These are phyloP conservation scores for Crocallis elinguaria DNA, from an alignment of 2,888 invertebrate species.

Conservation along the genomic window DNA sequence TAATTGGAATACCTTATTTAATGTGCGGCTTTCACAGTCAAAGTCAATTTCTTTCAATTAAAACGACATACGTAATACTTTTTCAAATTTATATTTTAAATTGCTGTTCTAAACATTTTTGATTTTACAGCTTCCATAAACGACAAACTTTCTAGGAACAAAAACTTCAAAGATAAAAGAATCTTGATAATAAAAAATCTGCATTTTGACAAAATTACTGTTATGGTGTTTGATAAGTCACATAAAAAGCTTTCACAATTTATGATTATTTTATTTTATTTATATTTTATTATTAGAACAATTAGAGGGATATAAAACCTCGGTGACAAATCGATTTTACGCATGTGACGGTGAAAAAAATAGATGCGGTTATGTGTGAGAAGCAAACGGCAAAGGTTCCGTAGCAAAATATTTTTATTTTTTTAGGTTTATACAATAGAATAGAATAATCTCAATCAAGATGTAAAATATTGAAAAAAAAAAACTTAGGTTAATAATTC, in stretches of 20 bases:
- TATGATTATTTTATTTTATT: too few species aligned
- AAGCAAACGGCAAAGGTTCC: neutral
- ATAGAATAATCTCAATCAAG: too few species aligned
- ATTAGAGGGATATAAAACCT: slow-evolving; percentile 39
- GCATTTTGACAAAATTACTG: slow-evolving; percentile 17
- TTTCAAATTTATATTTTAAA: slow-evolving; percentile 2
- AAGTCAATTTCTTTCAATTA: slow-evolving; percentile 1
- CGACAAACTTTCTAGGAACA: slow-evolving; percentile 22
- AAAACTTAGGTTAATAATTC: too few species aligned
- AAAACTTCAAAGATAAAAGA: slow-evolving; percentile 12
- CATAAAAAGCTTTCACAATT: slow-evolving; percentile 40
- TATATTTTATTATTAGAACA: slow-evolving; percentile 43
- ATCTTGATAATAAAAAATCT: slow-evolving; percentile 18
- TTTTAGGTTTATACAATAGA: too few species aligned
- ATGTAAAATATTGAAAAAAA: too few species aligned
- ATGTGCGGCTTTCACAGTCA: neutral
- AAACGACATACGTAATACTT: slow-evolving; percentile 5
- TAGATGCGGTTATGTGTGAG: slow-evolving; percentile 8
- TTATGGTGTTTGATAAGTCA: slow-evolving; percentile 31
- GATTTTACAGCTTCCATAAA: slow-evolving; percentile 12
- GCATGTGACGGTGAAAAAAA: slow-evolving; percentile 19
- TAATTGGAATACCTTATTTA: neutral
- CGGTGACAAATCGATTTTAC: slow-evolving; percentile 55
- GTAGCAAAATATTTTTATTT: neutral
- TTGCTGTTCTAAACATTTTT: slow-evolving; percentile 17